Base-by-base conservation (phyloP, 2,113 vertebrate species). In the Nestor notabilis region DNA sequence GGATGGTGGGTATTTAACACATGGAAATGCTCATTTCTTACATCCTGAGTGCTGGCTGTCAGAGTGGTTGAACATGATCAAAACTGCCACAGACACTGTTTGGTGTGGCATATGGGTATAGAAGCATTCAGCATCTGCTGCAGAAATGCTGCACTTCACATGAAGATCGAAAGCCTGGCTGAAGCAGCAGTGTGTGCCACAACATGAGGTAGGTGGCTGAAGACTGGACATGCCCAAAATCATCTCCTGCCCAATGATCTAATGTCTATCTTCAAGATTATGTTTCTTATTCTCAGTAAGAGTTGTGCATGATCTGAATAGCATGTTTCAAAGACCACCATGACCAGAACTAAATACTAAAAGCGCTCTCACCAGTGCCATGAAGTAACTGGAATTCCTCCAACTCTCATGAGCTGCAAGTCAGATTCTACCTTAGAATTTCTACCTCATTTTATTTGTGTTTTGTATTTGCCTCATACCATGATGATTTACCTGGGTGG, bases 401-500 rank as follows among this genome's bases (percentile, higher is more conserved):
- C 61, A 66, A 31, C 46, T 65, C 37, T 68, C 9, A 2, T 2
- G 53, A 83, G 52, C 87, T 74, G 52, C 58, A 33, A 39, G 52
- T 55, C 63, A 74, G 80, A 65, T 9, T 76, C 49, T 39, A 56
- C 46, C 74, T 75, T 2, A 12, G 52, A 63, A 68, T 12, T 81
- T 68, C 84, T 92, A n/a, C 87, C 83, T 93, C 33, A 41, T 60
- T 84, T 43, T 90, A 84, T 18, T 2, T 25, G 43, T 0, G 56
- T 37, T 95, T 92, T 78, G 71, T 61, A 56, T 3, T 80, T 87
- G 85, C 70, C 65, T 96, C 63, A 55, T 15, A 50, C 23, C 88
- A 61, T 0, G 14, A 74, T 71, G 89, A 94, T 95, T 91, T 93
- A 90, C 94, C 95, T 90, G 90, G 78, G 39, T 9, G 16, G 61